Percentiles rank a stretch among this genome's conserved stretches.
These are phyloP conservation scores for Megaceryle maxima DNA, from an alignment of 2,113 vertebrate genomes.

Conservation along the genomic window DNA sequence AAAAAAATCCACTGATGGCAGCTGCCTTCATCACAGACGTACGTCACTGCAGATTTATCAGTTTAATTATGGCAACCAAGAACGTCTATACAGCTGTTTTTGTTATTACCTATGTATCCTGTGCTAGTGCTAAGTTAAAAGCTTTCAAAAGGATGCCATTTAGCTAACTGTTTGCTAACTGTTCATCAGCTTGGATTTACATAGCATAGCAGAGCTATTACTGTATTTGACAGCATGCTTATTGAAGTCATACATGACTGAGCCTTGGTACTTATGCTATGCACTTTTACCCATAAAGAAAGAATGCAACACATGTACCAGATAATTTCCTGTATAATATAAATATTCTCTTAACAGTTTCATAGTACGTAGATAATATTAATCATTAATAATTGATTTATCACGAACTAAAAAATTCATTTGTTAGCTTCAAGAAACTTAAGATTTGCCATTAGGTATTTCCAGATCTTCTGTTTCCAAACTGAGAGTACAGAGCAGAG, in stretches of 20 bases:
- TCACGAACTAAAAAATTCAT: constrained; percentile 37
- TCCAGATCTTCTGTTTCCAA: constrained; percentile 43
- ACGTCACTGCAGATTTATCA: neutral
- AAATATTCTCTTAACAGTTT: neutral
- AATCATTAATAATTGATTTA: constrained; percentile 37
- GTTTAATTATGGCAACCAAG: neutral
- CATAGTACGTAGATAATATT: constrained; percentile 12
- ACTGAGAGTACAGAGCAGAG: constrained; percentile 39
- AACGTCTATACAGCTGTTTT: neutral
- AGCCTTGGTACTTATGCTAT: neutral
- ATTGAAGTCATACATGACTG: neutral
- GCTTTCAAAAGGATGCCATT: neutral
- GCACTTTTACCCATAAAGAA: constrained; percentile 3
- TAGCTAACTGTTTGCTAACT: neutral
- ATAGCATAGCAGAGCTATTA: neutral
- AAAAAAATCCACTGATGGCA: neutral
- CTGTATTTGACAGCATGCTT: neutral
- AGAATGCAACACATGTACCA: neutral
- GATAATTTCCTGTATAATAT: neutral
- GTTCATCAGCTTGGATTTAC: neutral
- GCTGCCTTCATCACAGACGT: neutral
- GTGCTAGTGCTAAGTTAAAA: neutral
- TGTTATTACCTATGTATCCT: neutral
- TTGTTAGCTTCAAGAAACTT: constrained; percentile 46
- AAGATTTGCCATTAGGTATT: constrained; percentile 42